Evolutionary conservation across 35 echinoderm and acorn worm genomes (phyloP).

Genomic region (Apostichopus parvimensis): DNA sequence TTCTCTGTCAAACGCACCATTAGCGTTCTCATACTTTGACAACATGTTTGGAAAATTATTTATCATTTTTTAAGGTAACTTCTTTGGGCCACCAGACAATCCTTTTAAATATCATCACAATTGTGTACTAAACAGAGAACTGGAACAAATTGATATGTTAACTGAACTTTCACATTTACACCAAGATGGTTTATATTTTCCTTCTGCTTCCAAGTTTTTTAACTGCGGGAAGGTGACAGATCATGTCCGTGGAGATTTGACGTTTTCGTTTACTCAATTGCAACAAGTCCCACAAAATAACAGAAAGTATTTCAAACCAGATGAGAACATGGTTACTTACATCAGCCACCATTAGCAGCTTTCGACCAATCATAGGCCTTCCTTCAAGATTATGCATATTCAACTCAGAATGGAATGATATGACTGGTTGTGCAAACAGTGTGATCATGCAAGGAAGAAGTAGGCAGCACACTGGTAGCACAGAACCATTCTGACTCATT

Average conservation of each 20-base stretch:
- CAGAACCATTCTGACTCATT: slow-evolving; percentile 30
- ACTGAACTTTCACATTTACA: background rate
- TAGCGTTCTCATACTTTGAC: too few relatives aligned
- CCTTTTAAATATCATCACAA: background rate
- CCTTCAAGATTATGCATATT: background rate
- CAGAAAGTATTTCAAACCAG: background rate
- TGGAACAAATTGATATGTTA: too few relatives aligned
- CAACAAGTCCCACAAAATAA: background rate
- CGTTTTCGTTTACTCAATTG: too few relatives aligned
- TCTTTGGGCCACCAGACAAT: too few relatives aligned
- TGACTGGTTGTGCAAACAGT: slow-evolving; percentile 29
- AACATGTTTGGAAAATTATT: too few relatives aligned
- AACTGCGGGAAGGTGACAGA: too few relatives aligned
- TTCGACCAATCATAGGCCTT: slow-evolving; percentile 45
- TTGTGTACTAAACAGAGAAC: too few relatives aligned
- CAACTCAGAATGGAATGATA: background rate
- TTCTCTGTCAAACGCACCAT: too few relatives aligned
- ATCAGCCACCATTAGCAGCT: slow-evolving; percentile 59
- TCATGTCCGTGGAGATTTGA: too few relatives aligned
- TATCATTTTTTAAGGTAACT: too few relatives aligned
- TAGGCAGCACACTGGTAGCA: slow-evolving; percentile 36
- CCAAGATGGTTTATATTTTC: too few relatives aligned
- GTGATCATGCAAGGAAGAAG: slow-evolving; percentile 53
- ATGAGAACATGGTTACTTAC: background rate
- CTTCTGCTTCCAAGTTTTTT: too few relatives aligned